phyloP scores from a whole-genome alignment of 2,113 vertebrate genomes.

The Nematolebias whitei region DNA sequence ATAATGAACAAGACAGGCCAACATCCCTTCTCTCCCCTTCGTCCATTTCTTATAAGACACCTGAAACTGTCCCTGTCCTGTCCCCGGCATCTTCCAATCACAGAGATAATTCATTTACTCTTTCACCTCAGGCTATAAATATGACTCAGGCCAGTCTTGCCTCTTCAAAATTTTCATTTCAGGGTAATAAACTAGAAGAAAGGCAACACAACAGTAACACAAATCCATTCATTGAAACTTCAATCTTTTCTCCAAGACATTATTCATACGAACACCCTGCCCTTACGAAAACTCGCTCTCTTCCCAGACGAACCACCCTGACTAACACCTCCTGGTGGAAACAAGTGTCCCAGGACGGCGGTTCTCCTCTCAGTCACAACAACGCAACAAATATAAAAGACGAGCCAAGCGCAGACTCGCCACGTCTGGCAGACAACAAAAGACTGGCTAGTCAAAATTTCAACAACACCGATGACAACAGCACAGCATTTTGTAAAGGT shows the following conservation, averaged over 20 bases:
- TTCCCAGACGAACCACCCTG: slow-evolving; percentile 53
- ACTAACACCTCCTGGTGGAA: slow-evolving; percentile 63
- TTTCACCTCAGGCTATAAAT: slow-evolving; percentile 34
- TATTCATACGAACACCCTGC: slow-evolving; percentile 26
- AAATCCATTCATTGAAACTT: slow-evolving; percentile 18
- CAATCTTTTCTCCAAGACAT: slow-evolving; percentile 20
- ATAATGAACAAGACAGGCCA: slow-evolving; percentile 33
- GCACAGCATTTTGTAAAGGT: slow-evolving; percentile 26
- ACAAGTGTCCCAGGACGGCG: slow-evolving; percentile 48
- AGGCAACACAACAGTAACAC: slow-evolving; percentile 24
- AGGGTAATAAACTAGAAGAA: slow-evolving; percentile 22
- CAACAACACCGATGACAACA: slow-evolving; percentile 44
- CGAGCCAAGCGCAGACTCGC: slow-evolving; percentile 17
- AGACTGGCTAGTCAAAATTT: slow-evolving; percentile 24
- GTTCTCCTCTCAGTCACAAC: slow-evolving; percentile 9
- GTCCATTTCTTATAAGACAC: slow-evolving; percentile 29
- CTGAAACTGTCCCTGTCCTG: slow-evolving; percentile 15
- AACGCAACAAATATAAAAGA: slow-evolving; percentile 23
- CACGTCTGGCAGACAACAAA: slow-evolving; percentile 44
- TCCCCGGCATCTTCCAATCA: slow-evolving; percentile 19
- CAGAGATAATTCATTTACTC: slow-evolving; percentile 30
- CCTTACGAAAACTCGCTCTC: slow-evolving; percentile 19
- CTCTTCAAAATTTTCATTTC: slow-evolving; percentile 30
- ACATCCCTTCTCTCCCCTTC: slow-evolving; percentile 36
- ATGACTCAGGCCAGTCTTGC: slow-evolving; percentile 10